Percentiles rank a stretch among this genome's conserved stretches.
phyloP scores from a whole-genome alignment of 1,140 invertebrate genomes.

The Holcopasites calliopsidis region DNA sequence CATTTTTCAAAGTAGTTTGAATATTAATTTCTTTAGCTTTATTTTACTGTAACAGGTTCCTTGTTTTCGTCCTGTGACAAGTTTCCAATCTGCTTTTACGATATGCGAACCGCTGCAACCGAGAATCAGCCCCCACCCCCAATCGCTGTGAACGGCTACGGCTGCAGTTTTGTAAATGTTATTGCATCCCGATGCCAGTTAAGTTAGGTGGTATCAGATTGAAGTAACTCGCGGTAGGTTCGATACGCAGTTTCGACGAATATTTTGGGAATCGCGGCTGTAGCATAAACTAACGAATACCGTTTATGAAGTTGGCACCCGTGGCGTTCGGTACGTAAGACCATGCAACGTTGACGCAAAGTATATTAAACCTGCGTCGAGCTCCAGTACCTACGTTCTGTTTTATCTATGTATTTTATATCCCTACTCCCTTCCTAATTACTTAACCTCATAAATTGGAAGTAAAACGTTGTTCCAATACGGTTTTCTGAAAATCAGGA shows the following conservation, averaged over 20 bases:
- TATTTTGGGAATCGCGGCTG: conserved; percentile 43
- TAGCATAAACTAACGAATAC: conserved; percentile 42
- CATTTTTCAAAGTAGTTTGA: no score
- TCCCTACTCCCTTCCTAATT: no score
- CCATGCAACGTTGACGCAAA: conserved; percentile 15
- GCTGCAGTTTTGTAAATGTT: conserved; percentile 56
- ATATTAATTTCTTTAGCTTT: background rate
- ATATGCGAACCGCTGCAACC: conserved; percentile 1
- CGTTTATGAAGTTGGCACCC: conserved; percentile 23
- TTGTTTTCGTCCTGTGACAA: background rate
- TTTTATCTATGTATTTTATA: no score
- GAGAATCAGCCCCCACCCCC: conserved; percentile 30
- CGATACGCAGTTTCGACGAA: conserved; percentile 44
- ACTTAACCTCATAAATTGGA: no score
- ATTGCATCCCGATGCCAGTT: conserved; percentile 55
- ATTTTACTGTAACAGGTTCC: no score
- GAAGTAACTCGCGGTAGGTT: conserved; percentile 38
- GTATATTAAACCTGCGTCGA: conserved; percentile 33
- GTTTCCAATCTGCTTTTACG: background rate
- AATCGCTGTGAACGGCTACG: conserved; percentile 30
- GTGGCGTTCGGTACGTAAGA: background rate
- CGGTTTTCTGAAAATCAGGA: no score
- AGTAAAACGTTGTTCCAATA: no score
- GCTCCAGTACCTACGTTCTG: no score
- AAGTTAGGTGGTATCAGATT: conserved; percentile 54